These are phyloP conservation scores for Ctenosaura bakeri DNA, from an alignment of 2,797 vertebrate genomes.

Conservation along the genomic window DNA sequence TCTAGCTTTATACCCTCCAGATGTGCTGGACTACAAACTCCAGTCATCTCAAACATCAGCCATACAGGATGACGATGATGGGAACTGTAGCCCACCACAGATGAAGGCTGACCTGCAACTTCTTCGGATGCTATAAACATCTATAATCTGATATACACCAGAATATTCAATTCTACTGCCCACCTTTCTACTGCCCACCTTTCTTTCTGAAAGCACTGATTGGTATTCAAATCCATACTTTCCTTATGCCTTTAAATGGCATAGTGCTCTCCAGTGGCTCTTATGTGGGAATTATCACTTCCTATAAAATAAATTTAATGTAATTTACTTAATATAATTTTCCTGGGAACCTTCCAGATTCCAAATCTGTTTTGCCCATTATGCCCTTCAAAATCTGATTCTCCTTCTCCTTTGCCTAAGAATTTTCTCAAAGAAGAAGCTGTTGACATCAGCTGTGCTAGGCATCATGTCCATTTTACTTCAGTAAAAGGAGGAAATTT, in stretches of 20 bases:
- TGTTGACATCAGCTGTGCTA: slow-evolving; percentile 55
- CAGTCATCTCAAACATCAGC: neutral
- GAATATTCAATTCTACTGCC: neutral
- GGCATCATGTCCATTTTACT: slow-evolving; percentile 62
- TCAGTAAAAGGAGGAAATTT: slow-evolving; percentile 73
- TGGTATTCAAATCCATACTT: neutral
- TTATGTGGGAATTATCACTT: neutral
- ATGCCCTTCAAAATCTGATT: slow-evolving; percentile 51
- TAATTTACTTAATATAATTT: slow-evolving; percentile 13
- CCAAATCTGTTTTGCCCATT: slow-evolving; percentile 18
- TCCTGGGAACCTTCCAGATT: neutral
- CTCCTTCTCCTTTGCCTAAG: slow-evolving; percentile 41
- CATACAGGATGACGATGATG: too few relatives aligned
- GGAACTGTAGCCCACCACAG: too few relatives aligned
- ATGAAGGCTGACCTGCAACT: neutral
- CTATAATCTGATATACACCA: neutral
- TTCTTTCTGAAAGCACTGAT: neutral
- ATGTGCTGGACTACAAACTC: too few relatives aligned
- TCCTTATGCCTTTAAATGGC: neutral
- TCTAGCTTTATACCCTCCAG: too few relatives aligned
- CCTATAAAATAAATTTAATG: neutral
- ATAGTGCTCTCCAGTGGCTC: neutral
- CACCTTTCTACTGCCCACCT: neutral
- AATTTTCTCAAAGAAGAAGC: slow-evolving; percentile 58
- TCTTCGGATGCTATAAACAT: neutral